Percentiles rank a stretch among this genome's conserved stretches.
Conservation (phyloP, 1,140 invertebrate genomes). For the Brachionus koreanus region DNA sequence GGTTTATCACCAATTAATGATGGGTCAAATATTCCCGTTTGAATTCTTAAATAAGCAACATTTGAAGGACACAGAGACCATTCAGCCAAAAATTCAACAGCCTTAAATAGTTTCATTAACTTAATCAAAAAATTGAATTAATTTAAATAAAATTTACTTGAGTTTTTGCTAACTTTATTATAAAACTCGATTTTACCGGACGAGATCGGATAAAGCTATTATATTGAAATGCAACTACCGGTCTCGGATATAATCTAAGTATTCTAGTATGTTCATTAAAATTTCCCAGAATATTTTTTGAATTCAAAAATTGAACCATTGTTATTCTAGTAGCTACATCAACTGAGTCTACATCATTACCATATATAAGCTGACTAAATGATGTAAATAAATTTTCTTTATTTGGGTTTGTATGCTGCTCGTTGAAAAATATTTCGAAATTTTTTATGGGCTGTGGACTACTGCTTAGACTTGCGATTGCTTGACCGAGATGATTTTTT, state of each 20-base stretch:
- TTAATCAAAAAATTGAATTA: background rate
- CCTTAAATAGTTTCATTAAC: conserved; percentile 60
- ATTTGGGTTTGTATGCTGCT: conserved; percentile 60
- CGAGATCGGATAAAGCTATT: conserved; percentile 92
- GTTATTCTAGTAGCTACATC: conserved; percentile 94
- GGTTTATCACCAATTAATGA: conserved; percentile 90
- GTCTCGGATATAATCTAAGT: conserved; percentile 86
- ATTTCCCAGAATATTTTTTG: conserved; percentile 89
- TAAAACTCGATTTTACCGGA: conserved; percentile 74
- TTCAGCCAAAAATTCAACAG: conserved; percentile 95
- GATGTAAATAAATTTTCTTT: conserved; percentile 46
- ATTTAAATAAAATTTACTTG: conserved; percentile 63
- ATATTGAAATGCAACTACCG: conserved; percentile 96
- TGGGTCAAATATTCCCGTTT: conserved; percentile 89
- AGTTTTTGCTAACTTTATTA: conserved; percentile 76
- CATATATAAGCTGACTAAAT: conserved; percentile 84
- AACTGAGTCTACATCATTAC: conserved; percentile 93
- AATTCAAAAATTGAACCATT: conserved; percentile 98
- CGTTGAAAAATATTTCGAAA: conserved; percentile 57
- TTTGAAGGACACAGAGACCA: conserved; percentile 95
- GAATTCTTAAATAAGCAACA: conserved; percentile 90
- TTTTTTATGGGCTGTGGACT: conserved; percentile 62
- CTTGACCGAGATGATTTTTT: conserved; percentile 87
- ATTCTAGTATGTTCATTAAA: conserved; percentile 96
- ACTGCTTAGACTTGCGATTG: conserved; percentile 62